Percentiles rank a stretch among this genome's conserved stretches.
phyloP scores from a whole-genome alignment of 2,113 vertebrate species.

The Brachyhypopomus occidentalis region DNA sequence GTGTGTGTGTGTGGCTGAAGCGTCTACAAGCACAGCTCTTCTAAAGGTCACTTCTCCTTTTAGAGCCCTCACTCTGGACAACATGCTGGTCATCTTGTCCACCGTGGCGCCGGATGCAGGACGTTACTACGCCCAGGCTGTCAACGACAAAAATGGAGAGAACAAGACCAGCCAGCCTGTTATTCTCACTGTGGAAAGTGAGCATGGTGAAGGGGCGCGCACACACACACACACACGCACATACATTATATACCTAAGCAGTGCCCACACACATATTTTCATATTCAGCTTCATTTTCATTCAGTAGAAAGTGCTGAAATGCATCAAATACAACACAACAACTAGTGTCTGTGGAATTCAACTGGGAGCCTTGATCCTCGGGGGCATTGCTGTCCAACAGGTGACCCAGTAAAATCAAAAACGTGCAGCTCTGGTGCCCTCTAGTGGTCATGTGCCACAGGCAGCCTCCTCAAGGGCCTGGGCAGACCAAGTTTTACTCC shows the following conservation, averaged over 20 bases:
- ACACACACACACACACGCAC: background rate
- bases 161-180: conserved; percentile 98
- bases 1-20: conserved; percentile 8
- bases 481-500: conserved; percentile 17
- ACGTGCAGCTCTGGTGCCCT: conserved; percentile 59
- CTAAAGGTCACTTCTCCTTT: background rate
- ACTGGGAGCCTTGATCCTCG: background rate
- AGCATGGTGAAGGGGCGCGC: conserved; percentile 61
- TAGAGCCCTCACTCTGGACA: conserved; percentile 95
- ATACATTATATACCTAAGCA: too few species aligned
- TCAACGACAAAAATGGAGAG: conserved; percentile 98
- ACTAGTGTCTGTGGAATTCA: background rate
- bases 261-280: background rate
- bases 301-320: background rate
- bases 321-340: background rate
- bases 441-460: conserved; percentile 46
- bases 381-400: conserved; percentile 48
- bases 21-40: background rate
- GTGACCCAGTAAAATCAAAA: conserved; percentile 41
- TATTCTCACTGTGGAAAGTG: conserved; percentile 88
- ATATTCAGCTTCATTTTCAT: conserved; percentile 5
- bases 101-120: conserved; percentile 92
- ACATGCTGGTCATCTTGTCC: conserved; percentile 95
- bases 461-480: background rate
- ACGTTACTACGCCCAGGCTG: conserved; percentile 94